Conservation (phyloP, 2,113 vertebrate genomes). For the Hyla sarda region DNA sequence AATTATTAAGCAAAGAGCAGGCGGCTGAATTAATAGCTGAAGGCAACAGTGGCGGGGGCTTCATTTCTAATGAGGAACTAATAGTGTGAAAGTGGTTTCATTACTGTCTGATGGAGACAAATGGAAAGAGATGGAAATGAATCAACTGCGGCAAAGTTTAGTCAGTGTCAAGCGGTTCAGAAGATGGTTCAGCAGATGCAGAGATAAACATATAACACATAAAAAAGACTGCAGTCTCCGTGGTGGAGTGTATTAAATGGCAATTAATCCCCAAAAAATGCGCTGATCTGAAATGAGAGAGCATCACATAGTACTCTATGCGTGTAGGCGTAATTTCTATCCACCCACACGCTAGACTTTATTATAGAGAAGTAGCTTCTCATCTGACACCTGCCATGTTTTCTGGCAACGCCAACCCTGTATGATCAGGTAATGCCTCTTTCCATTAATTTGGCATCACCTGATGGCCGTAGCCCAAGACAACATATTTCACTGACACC, state of each 20-base stretch:
- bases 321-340: neutral
- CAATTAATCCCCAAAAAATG: neutral
- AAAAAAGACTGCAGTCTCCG: neutral
- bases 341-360: neutral
- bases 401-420: neutral
- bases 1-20: conserved; percentile 53
- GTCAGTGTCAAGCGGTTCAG: conserved; percentile 6
- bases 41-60: conserved; percentile 22
- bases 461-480: neutral
- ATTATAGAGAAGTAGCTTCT: neutral
- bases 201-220: neutral
- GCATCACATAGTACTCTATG: neutral
- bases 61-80: conserved; percentile 44
- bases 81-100: conserved; percentile 56
- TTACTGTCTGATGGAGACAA: conserved; percentile 41
- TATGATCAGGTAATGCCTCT: neutral
- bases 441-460: neutral
- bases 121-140: conserved; percentile 39
- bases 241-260: neutral
- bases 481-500: neutral
- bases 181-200: neutral
- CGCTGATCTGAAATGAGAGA: neutral
- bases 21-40: conserved; percentile 46
- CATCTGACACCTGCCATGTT: neutral
- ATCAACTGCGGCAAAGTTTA: conserved; percentile 31